These are phyloP conservation scores for Petrocephalus sullivani DNA, from an alignment of 2,797 vertebrate species.

Conservation along the genomic window DNA sequence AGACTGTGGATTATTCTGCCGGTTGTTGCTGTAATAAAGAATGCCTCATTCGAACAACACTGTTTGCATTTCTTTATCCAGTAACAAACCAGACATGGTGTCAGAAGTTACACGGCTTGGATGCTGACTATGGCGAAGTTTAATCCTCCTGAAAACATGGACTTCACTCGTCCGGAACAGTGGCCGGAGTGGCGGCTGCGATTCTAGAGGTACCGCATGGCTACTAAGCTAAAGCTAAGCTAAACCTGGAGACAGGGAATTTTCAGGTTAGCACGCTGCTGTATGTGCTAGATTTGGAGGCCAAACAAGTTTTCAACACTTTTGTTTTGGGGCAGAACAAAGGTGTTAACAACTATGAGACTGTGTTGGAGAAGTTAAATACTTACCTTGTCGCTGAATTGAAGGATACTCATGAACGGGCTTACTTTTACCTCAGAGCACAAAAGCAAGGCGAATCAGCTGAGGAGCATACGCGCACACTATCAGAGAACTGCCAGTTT, in stretches of 20 bases:
- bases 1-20: no score
- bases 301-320: not conserved
- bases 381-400: not conserved
- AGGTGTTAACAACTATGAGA: not conserved
- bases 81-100: not conserved
- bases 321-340: not conserved
- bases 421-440: not conserved
- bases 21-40: no score
- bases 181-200: not conserved
- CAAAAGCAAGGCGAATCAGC: not conserved
- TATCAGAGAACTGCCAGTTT: not conserved
- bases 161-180: not conserved
- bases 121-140: not conserved
- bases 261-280: not conserved
- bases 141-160: not conserved
- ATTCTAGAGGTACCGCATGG: not conserved
- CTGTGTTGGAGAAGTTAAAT: not conserved
- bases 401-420: not conserved
- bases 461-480: not conserved
- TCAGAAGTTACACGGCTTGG: not conserved
- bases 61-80: no score
- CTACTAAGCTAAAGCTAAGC: not conserved
- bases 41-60: no score
- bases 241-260: not conserved
- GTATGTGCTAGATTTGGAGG: not conserved